These are phyloP conservation scores for Cyprinodon tularosa DNA, from an alignment of 2,113 vertebrate species.

Conservation along the genomic window DNA sequence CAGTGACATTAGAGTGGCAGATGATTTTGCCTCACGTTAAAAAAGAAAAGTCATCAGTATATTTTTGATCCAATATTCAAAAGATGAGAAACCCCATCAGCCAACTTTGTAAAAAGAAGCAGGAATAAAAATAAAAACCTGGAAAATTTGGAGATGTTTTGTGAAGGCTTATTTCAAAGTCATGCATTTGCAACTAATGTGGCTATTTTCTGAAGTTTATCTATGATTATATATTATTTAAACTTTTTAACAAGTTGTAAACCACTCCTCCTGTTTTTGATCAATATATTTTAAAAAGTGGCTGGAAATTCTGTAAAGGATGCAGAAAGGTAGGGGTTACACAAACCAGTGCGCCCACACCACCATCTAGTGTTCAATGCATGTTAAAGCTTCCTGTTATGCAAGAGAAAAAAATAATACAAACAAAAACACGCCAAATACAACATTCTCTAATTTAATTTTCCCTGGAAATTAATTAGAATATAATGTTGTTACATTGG, in stretches of 20 bases:
- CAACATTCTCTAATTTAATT: neutral
- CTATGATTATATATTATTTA: neutral
- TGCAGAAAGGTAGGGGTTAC: neutral
- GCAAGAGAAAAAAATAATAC: neutral
- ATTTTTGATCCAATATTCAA: conserved; percentile 14
- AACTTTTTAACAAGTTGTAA: neutral
- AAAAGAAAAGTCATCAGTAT: conserved; percentile 22
- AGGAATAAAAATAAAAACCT: neutral
- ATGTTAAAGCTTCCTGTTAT: conserved; percentile 5
- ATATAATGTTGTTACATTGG: neutral
- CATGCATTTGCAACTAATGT: neutral
- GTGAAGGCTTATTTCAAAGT: conserved; percentile 2
- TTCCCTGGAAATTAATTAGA: neutral
- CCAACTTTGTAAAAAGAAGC: conserved; percentile 1
- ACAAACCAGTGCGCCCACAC: conserved; percentile 36
- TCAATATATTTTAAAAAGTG: neutral
- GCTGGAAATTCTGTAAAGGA: conserved; percentile 4
- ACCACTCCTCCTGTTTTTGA: neutral
- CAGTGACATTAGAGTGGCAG: conserved; percentile 47
- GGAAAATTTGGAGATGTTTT: neutral
- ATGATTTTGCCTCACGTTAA: conserved; percentile 50
- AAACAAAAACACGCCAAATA: too few relatives aligned
- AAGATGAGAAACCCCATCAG: conserved; percentile 17
- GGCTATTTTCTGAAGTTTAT: neutral
- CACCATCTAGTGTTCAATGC: conserved; percentile 68